Conservation (phyloP, 2,113 vertebrate species). For the Thamnaconus septentrionalis region DNA sequence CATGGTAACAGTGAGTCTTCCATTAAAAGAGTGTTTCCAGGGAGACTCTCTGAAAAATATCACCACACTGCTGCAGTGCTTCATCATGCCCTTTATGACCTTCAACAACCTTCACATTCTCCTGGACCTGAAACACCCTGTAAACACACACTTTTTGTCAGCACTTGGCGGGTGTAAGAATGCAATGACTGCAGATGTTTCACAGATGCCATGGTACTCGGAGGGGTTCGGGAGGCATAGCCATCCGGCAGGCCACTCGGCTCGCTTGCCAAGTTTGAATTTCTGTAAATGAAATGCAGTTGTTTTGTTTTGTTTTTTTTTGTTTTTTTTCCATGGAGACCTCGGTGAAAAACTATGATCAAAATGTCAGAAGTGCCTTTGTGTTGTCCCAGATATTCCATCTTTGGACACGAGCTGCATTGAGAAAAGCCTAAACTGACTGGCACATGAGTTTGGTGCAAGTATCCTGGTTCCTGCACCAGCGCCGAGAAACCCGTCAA, state of each 20-base stretch:
- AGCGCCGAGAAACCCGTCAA: constrained; percentile 1
- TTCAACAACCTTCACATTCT: neutral
- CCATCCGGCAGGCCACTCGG: too few relatives aligned
- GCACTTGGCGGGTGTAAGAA: constrained; percentile 36
- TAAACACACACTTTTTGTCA: constrained; percentile 53
- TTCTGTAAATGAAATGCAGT: neutral
- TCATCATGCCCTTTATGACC: too few relatives aligned
- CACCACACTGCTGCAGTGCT: neutral
- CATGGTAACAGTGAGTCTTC: too few relatives aligned
- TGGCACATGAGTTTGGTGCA: constrained; percentile 2
- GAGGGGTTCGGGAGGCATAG: neutral
- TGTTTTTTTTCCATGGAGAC: neutral
- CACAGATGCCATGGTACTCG: constrained; percentile 12
- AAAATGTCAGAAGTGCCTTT: constrained; percentile 8
- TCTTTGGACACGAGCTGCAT: neutral
- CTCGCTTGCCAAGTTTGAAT: neutral
- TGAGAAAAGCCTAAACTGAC: constrained; percentile 15
- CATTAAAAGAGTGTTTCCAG: too few relatives aligned
- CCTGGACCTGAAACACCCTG: constrained; percentile 35
- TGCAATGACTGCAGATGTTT: neutral
- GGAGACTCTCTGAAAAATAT: neutral
- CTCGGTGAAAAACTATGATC: neutral
- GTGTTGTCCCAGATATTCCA: constrained; percentile 14
- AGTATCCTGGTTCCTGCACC: constrained; percentile 10
- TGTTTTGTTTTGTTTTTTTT: too few relatives aligned